phyloP scores from a whole-genome alignment of 2,113 vertebrate species.

The Silurus glanis region DNA sequence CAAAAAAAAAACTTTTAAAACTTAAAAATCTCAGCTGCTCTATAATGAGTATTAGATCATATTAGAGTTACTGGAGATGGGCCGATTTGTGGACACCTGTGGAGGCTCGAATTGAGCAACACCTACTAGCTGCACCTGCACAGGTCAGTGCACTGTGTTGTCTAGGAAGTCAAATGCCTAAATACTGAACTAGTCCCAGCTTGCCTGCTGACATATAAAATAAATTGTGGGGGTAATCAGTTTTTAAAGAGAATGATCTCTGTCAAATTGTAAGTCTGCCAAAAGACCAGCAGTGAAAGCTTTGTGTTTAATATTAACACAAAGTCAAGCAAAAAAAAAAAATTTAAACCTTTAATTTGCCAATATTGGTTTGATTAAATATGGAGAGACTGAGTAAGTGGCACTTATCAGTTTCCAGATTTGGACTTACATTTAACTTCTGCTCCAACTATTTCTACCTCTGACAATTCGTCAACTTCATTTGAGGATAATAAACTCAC shows the following conservation, averaged over 20 bases:
- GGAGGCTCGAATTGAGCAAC: neutral
- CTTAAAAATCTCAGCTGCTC: neutral
- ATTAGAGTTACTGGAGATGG: neutral
- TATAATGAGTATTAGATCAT: neutral
- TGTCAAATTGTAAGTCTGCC: neutral
- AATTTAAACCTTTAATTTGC: neutral
- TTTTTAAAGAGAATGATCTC: constrained; percentile 17
- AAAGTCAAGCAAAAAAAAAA: neutral
- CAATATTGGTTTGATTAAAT: neutral
- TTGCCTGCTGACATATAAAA: constrained; percentile 34
- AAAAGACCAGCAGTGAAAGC: neutral
- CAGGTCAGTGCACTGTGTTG: constrained; percentile 42
- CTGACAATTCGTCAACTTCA: neutral
- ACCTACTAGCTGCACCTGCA: constrained; percentile 15
- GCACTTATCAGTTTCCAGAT: neutral
- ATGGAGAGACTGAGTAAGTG: neutral
- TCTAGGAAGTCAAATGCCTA: constrained; percentile 29
- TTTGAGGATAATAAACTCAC: neutral
- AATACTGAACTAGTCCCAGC: constrained; percentile 41
- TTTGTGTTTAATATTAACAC: neutral
- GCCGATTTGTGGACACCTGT: neutral
- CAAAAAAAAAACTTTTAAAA: too few relatives aligned
- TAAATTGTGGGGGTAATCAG: neutral
- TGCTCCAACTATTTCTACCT: neutral
- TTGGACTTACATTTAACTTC: constrained; percentile 11